Evolutionary conservation across 2,113 vertebrate species (phyloP).

Genomic region (Oncorhynchus masou): DNA sequence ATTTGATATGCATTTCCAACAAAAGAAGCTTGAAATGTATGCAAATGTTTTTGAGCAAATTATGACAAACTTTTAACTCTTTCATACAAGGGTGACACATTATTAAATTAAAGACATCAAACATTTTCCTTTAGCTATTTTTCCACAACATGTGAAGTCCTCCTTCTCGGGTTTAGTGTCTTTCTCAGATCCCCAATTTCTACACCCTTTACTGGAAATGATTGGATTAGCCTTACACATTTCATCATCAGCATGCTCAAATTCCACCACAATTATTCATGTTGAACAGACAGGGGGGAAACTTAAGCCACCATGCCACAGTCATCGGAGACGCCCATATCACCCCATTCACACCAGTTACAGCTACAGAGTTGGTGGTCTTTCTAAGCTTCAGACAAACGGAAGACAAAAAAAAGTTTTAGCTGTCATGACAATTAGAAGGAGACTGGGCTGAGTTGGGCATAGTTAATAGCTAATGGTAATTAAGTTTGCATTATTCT

Average conservation of each 20-base stretch:
- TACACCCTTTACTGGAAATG: slow-evolving; percentile 56
- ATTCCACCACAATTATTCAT: slow-evolving; percentile 67
- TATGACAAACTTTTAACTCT: not conserved
- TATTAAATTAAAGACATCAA: slow-evolving; percentile 10
- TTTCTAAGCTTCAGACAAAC: slow-evolving; percentile 46
- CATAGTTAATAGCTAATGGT: slow-evolving; percentile 72
- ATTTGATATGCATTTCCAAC: slow-evolving; percentile 32
- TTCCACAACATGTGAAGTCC: slow-evolving; percentile 20
- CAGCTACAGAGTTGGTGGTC: slow-evolving; percentile 44
- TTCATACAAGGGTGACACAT: not conserved
- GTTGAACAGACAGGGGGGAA: slow-evolving; percentile 52
- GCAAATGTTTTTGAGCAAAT: not conserved
- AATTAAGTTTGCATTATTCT: slow-evolving; percentile 75
- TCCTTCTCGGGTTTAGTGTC: slow-evolving; percentile 47
- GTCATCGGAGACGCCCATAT: slow-evolving; percentile 59
- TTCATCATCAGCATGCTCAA: slow-evolving; percentile 63
- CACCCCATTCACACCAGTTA: slow-evolving; percentile 54
- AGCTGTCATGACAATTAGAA: slow-evolving; percentile 67
- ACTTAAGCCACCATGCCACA: slow-evolving; percentile 49
- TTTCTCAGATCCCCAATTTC: slow-evolving; percentile 46
- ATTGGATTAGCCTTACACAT: slow-evolving; percentile 63
- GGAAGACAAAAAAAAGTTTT: slow-evolving; percentile 47
- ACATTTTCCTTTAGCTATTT: slow-evolving; percentile 21
- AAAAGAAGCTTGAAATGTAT: slow-evolving; percentile 16
- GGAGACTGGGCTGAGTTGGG: slow-evolving; percentile 61